Evolutionary conservation across 2,888 invertebrate genomes (phyloP), one percentile per base, ranked within the genome.

Genomic region (Deilephila elpenor): DNA sequence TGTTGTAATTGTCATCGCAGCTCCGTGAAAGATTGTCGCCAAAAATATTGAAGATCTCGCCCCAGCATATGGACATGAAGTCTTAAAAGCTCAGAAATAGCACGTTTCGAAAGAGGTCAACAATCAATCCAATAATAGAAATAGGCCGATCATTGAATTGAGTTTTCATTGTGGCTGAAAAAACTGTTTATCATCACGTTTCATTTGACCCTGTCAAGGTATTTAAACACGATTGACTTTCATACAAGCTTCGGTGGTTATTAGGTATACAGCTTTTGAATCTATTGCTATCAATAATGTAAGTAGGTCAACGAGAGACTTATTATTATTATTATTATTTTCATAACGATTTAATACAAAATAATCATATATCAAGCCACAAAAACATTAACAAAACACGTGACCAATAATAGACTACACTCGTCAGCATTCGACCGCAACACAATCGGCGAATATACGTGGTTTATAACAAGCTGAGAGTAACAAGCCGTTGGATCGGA

Each of bases 391-490:
- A 25, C 8, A 6, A 44, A 51, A 51, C 44, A 67, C 67, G 67
- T 25, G 44, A 67, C 37, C 67, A 25, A 17, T 51, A 67, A 67
- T 67, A 17, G 25, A 25, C 64, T 44, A 19, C 25, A 25, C 25
- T 5, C 44, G 14, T 14, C 7, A n/a, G 17, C n/a, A 17, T 6
- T 5, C 44, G 44, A 44, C 37, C 25, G 5, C 44, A 67, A 44
- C 51, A 44, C 5, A 20, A 62, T 64, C 20, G 25, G 1, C 64
- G 19, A 37, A 61, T 29, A 76, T 74, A 77, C 80, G 79, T 83
- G 82, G 82, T 82, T 81, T 83, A 81, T 80, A 81, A 80, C 81
- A 80, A 79, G 79, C 74, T 76, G n/a, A 7, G 37, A 44, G 44
- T 14, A 44, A 44, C 44, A 11, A 44, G 11, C 8, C 37, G 37